These are phyloP conservation scores for Raja brachyura DNA, from an alignment of 2,113 vertebrate species.

Conservation along the genomic window DNA sequence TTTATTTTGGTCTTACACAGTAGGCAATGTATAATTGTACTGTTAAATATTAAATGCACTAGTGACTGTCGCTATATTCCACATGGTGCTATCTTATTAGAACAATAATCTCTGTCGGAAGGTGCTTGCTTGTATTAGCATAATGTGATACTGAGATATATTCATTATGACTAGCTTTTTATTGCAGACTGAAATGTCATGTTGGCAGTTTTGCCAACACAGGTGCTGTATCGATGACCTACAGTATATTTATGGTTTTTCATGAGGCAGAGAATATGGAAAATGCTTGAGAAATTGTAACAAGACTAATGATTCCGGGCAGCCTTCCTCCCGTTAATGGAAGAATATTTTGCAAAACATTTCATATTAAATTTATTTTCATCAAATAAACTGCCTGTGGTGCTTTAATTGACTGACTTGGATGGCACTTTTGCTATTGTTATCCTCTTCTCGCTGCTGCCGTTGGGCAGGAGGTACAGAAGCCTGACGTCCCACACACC, in stretches of 20 bases:
- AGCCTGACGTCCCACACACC: too few relatives aligned
- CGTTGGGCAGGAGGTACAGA: too few relatives aligned
- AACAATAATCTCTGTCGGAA: slow-evolving; percentile 49
- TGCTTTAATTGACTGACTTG: slow-evolving; percentile 16
- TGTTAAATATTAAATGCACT: slow-evolving; percentile 68
- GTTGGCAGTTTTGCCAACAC: slow-evolving; percentile 55
- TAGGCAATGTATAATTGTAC: slow-evolving; percentile 54
- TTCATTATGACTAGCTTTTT: slow-evolving; percentile 50
- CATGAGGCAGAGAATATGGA: slow-evolving; percentile 57
- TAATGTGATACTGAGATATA: slow-evolving; percentile 63
- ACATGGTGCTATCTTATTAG: slow-evolving; percentile 71
- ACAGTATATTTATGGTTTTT: slow-evolving; percentile 49
- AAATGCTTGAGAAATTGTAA: slow-evolving; percentile 53
- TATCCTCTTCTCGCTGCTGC: too few relatives aligned
- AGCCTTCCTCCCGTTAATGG: slow-evolving; percentile 55
- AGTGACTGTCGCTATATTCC: slow-evolving; percentile 57
- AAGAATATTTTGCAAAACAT: slow-evolving; percentile 22
- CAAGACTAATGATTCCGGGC: slow-evolving; percentile 41
- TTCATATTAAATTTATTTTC: slow-evolving; percentile 38
- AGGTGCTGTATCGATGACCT: slow-evolving; percentile 54
- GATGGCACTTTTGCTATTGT: neutral
- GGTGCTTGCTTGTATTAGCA: slow-evolving; percentile 55
- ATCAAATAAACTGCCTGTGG: neutral
- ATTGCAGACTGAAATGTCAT: slow-evolving; percentile 56
- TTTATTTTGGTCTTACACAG: slow-evolving; percentile 18